Base-by-base conservation (phyloP, 2,797 vertebrate species). In the Enteromius mattozi region DNA sequence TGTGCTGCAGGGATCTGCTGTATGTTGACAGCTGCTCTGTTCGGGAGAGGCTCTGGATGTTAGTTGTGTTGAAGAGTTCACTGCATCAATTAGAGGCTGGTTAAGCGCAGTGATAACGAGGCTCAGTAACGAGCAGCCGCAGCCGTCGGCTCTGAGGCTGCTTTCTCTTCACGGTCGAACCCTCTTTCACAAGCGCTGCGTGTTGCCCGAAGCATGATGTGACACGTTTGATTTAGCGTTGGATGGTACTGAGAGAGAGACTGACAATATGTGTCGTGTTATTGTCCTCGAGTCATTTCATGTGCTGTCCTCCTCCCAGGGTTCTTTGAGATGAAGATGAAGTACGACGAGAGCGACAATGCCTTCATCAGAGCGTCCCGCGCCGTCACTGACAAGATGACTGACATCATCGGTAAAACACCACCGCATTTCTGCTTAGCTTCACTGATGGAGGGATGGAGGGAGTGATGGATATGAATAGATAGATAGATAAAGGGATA, bases 251-350 rank as follows among this genome's bases (percentile, higher is more conserved):
- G 40, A 17, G n/a, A 40, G 33, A 68, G 12, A 2, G 3, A 37
- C 33, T 35, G 3, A 5, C 35, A 6, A n/a, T 69, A 40, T 45
- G n/a, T 45, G 40, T 1, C 7, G n/a, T n/a, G 47, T 74, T 45
- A 42, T 8, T n/a, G n/a, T 21, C 3, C 51, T 30, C 1, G 61
- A 47, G 24, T 47, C 35, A 42, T 1, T 30, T 42, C 30, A 45
- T 81, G 47, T 24, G 51, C 4, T 14, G 71, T 40, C 1, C 42
- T 68, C 1, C 40, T 87, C 65, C 0, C 91, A 99, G 98, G 98
- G 75, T 97, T 98, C 92, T 99, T 99, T 19, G 97, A 98, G 91
- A 99, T 99, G 97, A 99, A 99, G 93, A 98, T 98, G 97, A 99
- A 96, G 61, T 99, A 99, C 0, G 98, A 99, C 0, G 98, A 99